These are phyloP conservation scores for Leptinotarsa undecemlineata DNA, from an alignment of 1,140 invertebrate species.

Conservation along the genomic window DNA sequence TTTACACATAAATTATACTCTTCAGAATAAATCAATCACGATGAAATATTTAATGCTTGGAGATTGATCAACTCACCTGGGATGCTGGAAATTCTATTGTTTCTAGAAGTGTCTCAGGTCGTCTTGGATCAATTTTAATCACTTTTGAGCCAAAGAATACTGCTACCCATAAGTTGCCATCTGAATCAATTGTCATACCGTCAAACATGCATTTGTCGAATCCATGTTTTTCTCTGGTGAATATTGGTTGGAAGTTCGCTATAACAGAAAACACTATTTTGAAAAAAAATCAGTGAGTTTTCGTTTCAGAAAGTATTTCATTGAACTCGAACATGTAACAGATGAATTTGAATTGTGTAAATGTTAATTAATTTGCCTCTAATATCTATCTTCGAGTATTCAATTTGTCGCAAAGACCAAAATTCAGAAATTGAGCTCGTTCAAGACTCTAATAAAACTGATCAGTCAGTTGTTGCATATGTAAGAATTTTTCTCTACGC, in stretches of 20 bases:
- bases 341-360: too few species aligned
- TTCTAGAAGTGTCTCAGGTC: conserved; percentile 40
- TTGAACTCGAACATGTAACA: too few species aligned
- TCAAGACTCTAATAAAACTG: too few species aligned
- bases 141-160: conserved; percentile 55
- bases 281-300: not conserved
- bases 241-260: not conserved
- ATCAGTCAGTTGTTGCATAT: too few species aligned
- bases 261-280: not conserved
- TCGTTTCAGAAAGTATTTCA: not conserved
- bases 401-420: too few species aligned
- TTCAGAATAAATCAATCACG: too few species aligned
- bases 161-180: conserved; percentile 69
- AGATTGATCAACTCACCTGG: conserved; percentile 33
- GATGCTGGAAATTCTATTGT: conserved; percentile 41
- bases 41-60: too few species aligned
- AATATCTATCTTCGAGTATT: too few species aligned
- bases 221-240: not conserved
- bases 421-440: too few species aligned
- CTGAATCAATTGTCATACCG: conserved; percentile 70
- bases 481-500: too few species aligned
- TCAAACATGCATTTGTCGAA: conserved; percentile 48
- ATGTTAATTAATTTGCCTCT: too few species aligned
- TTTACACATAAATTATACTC: too few species aligned
- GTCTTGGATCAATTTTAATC: conserved; percentile 48